Conservation (phyloP, 2,888 invertebrate species). For the Girardia tigrina region DNA sequence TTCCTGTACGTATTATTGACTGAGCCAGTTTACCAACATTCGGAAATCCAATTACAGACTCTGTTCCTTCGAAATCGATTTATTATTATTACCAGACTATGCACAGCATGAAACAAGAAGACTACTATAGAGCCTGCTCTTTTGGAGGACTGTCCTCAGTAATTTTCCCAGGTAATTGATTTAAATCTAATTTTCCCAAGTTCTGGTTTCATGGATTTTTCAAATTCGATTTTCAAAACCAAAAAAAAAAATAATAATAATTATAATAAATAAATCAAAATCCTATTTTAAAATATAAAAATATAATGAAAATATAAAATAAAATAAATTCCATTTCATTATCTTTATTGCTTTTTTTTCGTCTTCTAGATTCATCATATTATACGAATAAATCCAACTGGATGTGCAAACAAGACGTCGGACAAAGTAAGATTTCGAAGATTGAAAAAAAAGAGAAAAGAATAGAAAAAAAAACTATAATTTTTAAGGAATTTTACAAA, state of each 20-base stretch:
- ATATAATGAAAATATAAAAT: too few species aligned
- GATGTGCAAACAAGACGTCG: constrained; percentile 20
- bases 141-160: constrained; percentile 43
- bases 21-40: constrained; percentile 23
- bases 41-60: constrained; percentile 23
- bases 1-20: constrained; percentile 23
- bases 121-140: constrained; percentile 45
- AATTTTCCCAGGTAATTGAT: constrained; percentile 43
- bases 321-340: too few species aligned
- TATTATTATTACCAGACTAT: constrained; percentile 38
- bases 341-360: too few species aligned
- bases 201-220: too few species aligned
- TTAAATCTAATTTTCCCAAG: not conserved
- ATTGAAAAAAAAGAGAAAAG: not conserved
- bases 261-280: not conserved
- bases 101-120: constrained; percentile 45
- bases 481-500: not conserved
- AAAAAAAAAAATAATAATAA: not conserved
- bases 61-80: constrained; percentile 23
- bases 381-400: not conserved
- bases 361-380: not conserved
- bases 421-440: not conserved
- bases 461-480: not conserved
- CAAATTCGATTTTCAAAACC: too few species aligned
- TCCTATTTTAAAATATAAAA: too few species aligned